Percentiles rank a stretch among this genome's conserved stretches.
phyloP scores from a whole-genome alignment of 1,140 invertebrate species.

The Ectropis grisescens region DNA sequence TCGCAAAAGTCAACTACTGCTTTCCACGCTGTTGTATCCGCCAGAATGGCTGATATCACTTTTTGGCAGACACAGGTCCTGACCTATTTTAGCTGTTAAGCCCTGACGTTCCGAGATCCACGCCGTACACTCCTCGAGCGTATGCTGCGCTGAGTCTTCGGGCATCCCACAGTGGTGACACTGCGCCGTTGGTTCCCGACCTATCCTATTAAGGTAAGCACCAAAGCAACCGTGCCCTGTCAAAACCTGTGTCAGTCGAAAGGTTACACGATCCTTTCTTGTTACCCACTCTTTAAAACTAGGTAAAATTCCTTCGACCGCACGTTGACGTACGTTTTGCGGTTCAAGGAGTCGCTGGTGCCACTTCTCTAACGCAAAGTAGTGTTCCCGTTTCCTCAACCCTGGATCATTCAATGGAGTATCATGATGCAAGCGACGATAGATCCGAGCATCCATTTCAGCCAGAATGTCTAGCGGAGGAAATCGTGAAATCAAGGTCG shows the following conservation, averaged over 20 bases:
- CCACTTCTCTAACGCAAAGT: too few relatives aligned
- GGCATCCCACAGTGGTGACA: conserved; percentile 3
- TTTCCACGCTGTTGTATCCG: neutral
- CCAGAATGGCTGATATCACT: conserved; percentile 5
- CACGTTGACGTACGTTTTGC: too few relatives aligned
- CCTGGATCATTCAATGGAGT: too few relatives aligned
- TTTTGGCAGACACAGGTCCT: conserved; percentile 5
- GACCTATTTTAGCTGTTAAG: conserved; percentile 1
- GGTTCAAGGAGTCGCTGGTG: neutral
- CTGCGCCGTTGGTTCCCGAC: neutral
- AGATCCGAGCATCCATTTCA: conserved; percentile 2
- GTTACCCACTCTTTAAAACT: too few relatives aligned
- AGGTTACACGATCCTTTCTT: too few relatives aligned
- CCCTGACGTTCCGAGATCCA: conserved; percentile 1
- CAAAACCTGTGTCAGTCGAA: conserved; percentile 23
- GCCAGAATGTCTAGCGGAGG: neutral
- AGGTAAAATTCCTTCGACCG: too few relatives aligned
- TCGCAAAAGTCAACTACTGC: neutral
- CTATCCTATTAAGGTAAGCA: conserved; percentile 1
- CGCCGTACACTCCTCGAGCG: conserved; percentile 4
- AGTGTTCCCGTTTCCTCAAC: too few relatives aligned
- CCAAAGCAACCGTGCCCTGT: conserved; percentile 18
- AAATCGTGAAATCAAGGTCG: neutral
- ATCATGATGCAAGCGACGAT: neutral
- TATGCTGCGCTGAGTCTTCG: conserved; percentile 7